Conservation (phyloP, 2,113 vertebrate genomes). For the Nothobranchius kuhntae region DNA sequence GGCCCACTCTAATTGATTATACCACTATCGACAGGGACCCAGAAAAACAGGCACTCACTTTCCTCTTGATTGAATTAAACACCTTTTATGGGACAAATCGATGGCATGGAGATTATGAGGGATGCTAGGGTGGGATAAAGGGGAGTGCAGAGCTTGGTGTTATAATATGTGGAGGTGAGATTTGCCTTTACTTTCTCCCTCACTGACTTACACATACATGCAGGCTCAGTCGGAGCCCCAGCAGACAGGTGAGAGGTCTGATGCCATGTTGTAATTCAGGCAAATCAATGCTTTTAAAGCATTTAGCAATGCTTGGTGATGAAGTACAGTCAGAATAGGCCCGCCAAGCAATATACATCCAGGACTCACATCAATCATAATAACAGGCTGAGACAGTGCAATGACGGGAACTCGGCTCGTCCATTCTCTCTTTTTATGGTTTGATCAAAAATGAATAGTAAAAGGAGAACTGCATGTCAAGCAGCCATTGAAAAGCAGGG, state of each 20-base stretch:
- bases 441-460: conserved; percentile 65
- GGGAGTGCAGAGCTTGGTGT: conserved; percentile 79
- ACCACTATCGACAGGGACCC: conserved; percentile 92
- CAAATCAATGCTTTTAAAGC: conserved; percentile 98
- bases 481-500: conserved; percentile 8
- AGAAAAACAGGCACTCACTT: conserved; percentile 96
- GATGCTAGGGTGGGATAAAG: conserved; percentile 67
- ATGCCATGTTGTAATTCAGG: conserved; percentile 90
- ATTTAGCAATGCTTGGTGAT: conserved; percentile 93
- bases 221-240: conserved; percentile 18
- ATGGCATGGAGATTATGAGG: conserved; percentile 86
- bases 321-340: conserved; percentile 94
- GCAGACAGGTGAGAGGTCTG: conserved; percentile 69
- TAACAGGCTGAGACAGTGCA: conserved; percentile 54
- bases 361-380: conserved; percentile 77
- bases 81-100: conserved; percentile 95
- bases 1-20: conserved; percentile 91
- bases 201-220: conserved; percentile 25
- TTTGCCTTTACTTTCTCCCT: conserved; percentile 82
- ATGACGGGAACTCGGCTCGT: conserved; percentile 30
- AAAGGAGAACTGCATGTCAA: conserved; percentile 37
- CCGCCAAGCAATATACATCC: conserved; percentile 89
- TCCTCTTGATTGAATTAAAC: conserved; percentile 98
- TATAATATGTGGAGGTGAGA: conserved; percentile 85
- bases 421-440: conserved; percentile 66